Conservation (phyloP, 2,113 vertebrate genomes). For the Illadopsis cleaveri region DNA sequence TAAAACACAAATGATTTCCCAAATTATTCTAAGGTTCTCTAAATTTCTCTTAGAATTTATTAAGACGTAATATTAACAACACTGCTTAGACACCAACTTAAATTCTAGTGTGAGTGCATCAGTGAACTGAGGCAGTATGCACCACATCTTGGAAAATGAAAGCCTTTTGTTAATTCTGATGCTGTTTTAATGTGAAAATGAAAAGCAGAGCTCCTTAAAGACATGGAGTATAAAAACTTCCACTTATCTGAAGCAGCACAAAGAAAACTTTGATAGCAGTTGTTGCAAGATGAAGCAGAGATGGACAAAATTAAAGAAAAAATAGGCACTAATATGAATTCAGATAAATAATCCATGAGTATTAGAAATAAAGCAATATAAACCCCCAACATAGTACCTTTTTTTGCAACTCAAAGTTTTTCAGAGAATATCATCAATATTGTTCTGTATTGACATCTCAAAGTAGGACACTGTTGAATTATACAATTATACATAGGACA, state of each 20-base stretch:
- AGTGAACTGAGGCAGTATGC: not conserved
- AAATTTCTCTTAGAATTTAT: not conserved
- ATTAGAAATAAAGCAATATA: not conserved
- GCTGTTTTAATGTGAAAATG: not conserved
- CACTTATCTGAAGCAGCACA: not conserved
- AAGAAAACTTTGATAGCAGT: not conserved
- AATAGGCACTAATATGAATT: not conserved
- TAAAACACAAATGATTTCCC: not conserved
- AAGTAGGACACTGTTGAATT: not conserved
- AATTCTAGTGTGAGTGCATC: not conserved
- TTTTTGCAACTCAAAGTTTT: not conserved
- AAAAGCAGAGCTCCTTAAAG: not conserved
- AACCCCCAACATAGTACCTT: not conserved
- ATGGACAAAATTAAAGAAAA: not conserved
- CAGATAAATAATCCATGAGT: not conserved
- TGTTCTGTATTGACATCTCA: not conserved
- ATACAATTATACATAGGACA: not conserved
- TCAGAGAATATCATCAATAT: not conserved
- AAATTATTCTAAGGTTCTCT: not conserved
- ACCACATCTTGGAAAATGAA: not conserved
- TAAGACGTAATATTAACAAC: not conserved
- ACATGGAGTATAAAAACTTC: not conserved
- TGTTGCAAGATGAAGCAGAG: not conserved
- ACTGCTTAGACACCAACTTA: not conserved
- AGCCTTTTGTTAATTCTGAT: not conserved